Evolutionary conservation across 1,140 invertebrate genomes (phyloP).

Genomic region (Listronotus oregonensis): DNA sequence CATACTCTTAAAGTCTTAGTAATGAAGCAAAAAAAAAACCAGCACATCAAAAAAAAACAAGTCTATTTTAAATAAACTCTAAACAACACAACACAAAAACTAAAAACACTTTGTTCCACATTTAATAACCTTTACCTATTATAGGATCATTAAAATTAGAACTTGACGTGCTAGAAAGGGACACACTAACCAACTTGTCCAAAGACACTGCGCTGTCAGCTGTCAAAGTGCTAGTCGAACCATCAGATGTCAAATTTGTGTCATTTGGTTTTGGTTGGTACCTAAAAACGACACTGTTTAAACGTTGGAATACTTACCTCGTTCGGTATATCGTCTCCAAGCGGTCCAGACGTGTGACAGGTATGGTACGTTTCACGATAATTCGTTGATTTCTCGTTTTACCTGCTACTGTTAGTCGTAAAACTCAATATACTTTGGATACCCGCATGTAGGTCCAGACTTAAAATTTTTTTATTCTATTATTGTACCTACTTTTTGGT

Average conservation of each 20-base stretch:
- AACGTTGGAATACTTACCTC: background rate
- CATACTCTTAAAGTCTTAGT: too few relatives aligned
- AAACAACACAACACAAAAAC: slow-evolving; percentile 15
- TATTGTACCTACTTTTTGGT: too few relatives aligned
- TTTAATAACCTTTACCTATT: slow-evolving; percentile 36
- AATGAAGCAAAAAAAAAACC: too few relatives aligned
- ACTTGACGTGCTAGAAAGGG: slow-evolving; percentile 28
- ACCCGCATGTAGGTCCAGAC: too few relatives aligned
- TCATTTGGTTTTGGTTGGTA: background rate
- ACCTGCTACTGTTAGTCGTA: too few relatives aligned
- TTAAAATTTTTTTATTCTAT: too few relatives aligned
- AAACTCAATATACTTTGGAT: too few relatives aligned
- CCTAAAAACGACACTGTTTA: slow-evolving; percentile 1
- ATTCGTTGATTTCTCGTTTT: too few relatives aligned
- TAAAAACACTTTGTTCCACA: background rate
- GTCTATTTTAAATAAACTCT: background rate
- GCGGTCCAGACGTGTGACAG: too few relatives aligned
- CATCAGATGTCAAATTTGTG: background rate
- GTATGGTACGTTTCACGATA: too few relatives aligned
- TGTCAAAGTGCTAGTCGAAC: background rate
- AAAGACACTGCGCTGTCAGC: slow-evolving; percentile 17
- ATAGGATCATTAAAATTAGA: slow-evolving; percentile 39
- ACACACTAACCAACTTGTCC: slow-evolving; percentile 37
- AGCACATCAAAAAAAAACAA: background rate
- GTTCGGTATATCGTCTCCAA: too few relatives aligned